These are phyloP conservation scores for Otocyon megalotis DNA, from an alignment of 2,113 vertebrate genomes.

Conservation along the genomic window DNA sequence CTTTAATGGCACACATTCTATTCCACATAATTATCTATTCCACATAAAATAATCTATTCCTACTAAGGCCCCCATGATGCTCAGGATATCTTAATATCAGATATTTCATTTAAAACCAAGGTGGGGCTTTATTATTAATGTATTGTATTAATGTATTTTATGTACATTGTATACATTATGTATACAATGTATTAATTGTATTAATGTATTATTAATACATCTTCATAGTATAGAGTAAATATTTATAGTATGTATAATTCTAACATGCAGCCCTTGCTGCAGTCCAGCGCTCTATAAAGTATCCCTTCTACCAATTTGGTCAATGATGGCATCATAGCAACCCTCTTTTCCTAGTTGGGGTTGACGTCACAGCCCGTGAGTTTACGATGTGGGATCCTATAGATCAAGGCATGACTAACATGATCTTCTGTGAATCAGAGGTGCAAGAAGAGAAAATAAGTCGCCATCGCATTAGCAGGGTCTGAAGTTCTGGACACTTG, in stretches of 20 bases:
- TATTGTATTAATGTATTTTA: too few relatives aligned
- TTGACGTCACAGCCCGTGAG: background rate
- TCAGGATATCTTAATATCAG: background rate
- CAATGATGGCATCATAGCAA: background rate
- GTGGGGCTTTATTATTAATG: background rate
- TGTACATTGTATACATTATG: too few relatives aligned
- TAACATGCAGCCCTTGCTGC: background rate
- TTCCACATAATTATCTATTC: too few relatives aligned
- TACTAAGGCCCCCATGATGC: background rate
- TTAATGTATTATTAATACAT: too few relatives aligned
- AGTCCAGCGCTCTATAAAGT: background rate
- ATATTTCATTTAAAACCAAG: background rate
- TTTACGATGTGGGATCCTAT: background rate
- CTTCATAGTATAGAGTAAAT: too few relatives aligned
- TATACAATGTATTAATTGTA: too few relatives aligned
- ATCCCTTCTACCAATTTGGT: background rate
- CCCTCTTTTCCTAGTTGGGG: background rate
- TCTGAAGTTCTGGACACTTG: background rate
- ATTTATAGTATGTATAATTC: background rate
- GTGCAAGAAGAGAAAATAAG: background rate
- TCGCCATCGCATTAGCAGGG: accelerated
- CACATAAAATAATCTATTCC: too few relatives aligned
- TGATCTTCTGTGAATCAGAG: constrained; percentile 5
- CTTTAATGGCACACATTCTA: background rate
- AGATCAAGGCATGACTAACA: background rate